Conservation (phyloP, 2,113 vertebrate genomes). For the Pangasianodon hypophthalmus region DNA sequence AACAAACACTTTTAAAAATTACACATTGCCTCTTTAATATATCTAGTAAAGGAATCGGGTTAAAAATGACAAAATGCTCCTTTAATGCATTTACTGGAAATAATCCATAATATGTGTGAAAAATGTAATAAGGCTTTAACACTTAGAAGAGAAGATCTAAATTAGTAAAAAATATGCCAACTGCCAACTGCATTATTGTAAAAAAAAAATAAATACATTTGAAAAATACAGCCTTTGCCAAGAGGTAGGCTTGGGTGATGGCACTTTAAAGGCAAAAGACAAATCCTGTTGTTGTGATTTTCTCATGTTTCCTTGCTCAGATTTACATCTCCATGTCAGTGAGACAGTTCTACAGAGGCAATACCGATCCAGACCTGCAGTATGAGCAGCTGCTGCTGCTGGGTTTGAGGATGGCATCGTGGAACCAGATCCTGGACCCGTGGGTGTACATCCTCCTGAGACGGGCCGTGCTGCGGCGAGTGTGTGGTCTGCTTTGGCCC, state of each 20-base stretch:
- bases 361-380: background rate
- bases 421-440: slow-evolving; percentile 87
- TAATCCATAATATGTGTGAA: background rate
- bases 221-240: background rate
- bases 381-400: slow-evolving; percentile 69
- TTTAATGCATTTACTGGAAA: background rate
- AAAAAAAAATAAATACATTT: background rate
- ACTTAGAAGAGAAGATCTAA: background rate
- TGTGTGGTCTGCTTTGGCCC: slow-evolving; percentile 67
- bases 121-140: background rate
- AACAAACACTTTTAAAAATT: background rate
- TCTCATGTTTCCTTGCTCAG: slow-evolving; percentile 47
- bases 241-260: background rate
- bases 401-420: slow-evolving; percentile 79
- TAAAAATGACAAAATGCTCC: background rate
- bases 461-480: slow-evolving; percentile 74
- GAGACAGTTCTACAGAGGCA: slow-evolving; percentile 54
- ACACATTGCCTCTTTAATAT: background rate
- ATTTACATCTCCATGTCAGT: slow-evolving; percentile 62
- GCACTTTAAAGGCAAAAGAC: background rate
- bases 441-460: slow-evolving; percentile 89
- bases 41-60: background rate
- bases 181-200: background rate
- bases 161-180: background rate
- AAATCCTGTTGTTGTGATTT: background rate